Base-by-base conservation (phyloP, 1,140 invertebrate species). In the Euura saliciscinereae region DNA sequence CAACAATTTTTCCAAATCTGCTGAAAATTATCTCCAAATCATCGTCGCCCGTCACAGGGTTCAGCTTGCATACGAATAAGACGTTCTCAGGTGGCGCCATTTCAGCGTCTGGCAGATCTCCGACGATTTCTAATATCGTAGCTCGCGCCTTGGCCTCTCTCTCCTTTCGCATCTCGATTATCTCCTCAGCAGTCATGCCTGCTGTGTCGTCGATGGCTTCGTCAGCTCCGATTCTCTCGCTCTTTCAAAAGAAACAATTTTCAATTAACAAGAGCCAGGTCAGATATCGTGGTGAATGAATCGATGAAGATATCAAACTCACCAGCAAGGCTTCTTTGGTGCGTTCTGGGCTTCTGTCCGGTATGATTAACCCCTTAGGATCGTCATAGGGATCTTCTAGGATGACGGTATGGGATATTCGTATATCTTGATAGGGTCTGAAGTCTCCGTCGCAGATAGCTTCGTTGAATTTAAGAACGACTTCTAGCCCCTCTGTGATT, bases 1-100 rank as follows among this genome's bases (percentile, higher is more conserved):
- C 94, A 69, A 94, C 91, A 74, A 99, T 97, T 88, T 93, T 93
- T 11, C 98, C 98, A 90, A 99, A 99, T 78, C 98, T 90, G 79
- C 96, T 97, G 81, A 99, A 99, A 76, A 99, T 99, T 43, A 99
- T 97, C 89, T 99, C 96, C 67, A 99, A 89, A 87, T 99, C 98
- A 78, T 99, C 98, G 85, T 99, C 98, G 46, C 93, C 97, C 3
- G 99, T 99, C 0, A 99, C 97, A 44, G 98, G 98, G 90, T 99
- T 99, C n/a, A 99, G 88, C 90, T 99, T 99, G 88, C 99, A 99
- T 6, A 99, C 96, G 89, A 99, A 99, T 0, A 99, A 87, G 8
- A 99, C 97, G 90, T 99, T 99, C 89, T 99, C 99, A 6, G 98
- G 98, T 1, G 99, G 99, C 42, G 96, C 97, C 82, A 99, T 95